These are phyloP conservation scores for Microcaecilia unicolor DNA, from an alignment of 2,797 vertebrate genomes.

Conservation along the genomic window DNA sequence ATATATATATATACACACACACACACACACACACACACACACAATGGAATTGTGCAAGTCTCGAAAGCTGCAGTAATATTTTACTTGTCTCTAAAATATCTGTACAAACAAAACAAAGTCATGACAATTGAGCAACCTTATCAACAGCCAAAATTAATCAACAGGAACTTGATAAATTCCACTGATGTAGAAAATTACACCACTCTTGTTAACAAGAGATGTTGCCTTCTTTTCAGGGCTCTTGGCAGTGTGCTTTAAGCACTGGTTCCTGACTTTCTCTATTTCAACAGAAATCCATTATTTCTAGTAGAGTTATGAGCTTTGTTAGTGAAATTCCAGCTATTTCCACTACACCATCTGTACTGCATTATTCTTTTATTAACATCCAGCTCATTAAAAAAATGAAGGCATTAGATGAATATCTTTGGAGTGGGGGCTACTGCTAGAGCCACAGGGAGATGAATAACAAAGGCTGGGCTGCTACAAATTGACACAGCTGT, in stretches of 20 bases:
- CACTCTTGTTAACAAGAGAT: conserved; percentile 48
- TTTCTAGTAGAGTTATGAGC: conserved; percentile 53
- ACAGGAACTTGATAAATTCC: conserved; percentile 49
- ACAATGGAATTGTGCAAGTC: conserved; percentile 28
- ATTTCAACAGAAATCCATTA: conserved; percentile 54
- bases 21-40: no score
- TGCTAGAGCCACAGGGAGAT: conserved; percentile 25
- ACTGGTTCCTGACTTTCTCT: conserved; percentile 41
- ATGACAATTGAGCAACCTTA: conserved; percentile 39
- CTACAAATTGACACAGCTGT: conserved; percentile 56
- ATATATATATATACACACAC: conserved; percentile 42
- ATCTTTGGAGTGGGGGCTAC: conserved; percentile 24
- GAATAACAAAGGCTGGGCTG: conserved; percentile 34
- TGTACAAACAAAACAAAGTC: conserved; percentile 44
- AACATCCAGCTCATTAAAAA: conserved; percentile 47
- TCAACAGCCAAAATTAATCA: conserved; percentile 51
- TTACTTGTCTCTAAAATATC: conserved; percentile 47
- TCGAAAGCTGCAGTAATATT: conserved; percentile 36
- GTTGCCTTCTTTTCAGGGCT: conserved; percentile 52
- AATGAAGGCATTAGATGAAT: conserved; percentile 46
- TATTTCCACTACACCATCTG: conserved; percentile 57
- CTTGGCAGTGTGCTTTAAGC: conserved; percentile 51
- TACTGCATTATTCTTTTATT: conserved; percentile 56
- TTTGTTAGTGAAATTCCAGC: conserved; percentile 53
- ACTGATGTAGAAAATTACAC: conserved; percentile 61